Base-by-base conservation (phyloP, 1,140 invertebrate species). In the Argopecten irradians region DNA sequence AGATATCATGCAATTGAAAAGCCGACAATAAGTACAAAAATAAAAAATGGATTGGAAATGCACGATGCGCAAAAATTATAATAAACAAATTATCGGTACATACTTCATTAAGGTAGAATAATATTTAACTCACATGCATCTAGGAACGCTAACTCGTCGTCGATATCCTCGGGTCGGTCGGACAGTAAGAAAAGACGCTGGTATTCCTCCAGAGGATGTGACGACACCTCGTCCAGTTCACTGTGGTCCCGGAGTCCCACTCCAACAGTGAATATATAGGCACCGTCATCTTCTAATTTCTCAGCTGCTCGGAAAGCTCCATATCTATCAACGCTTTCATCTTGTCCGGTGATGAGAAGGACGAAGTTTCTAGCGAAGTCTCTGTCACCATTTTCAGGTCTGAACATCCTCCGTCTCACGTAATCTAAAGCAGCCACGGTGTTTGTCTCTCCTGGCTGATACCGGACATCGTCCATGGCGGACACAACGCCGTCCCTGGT, bases 211-310 rank as follows among this genome's bases (percentile, higher is more conserved):
- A 90, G 41, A 46, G 89, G 89, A 39, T 90, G 87, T 32, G 85
- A 86, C 43, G 89, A 88, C 0, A 85, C 88, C 71, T 88, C 89
- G 36, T 93, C 90, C 55, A 93, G 84, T 89, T 93, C 93, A 36
- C 34, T 90, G 55, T 89, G 91, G 84, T 92, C 92, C 28, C 89
- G 84, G 36, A 93, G 84, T 82, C 92, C 92, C 55, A 93, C 90
- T 82, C 93, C 93, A 87, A 94, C 91, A 39, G 91, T 92, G 90
- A 92, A 94, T 34, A 94, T 88, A 16, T 91, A 86, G 46, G 91
- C 92, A n/a, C 88, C 88, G 19, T 89, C 91, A 41, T 89, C 88
- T 86, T 91, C 88, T 34, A 87, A 90, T 35, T 87, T 71, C 34
- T 92, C 90, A 16, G 92, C 93, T 87, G 92, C 92, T 41, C 91